Evolutionary conservation across 2,888 invertebrate genomes (phyloP).

Genomic region (Andrena praecox): DNA sequence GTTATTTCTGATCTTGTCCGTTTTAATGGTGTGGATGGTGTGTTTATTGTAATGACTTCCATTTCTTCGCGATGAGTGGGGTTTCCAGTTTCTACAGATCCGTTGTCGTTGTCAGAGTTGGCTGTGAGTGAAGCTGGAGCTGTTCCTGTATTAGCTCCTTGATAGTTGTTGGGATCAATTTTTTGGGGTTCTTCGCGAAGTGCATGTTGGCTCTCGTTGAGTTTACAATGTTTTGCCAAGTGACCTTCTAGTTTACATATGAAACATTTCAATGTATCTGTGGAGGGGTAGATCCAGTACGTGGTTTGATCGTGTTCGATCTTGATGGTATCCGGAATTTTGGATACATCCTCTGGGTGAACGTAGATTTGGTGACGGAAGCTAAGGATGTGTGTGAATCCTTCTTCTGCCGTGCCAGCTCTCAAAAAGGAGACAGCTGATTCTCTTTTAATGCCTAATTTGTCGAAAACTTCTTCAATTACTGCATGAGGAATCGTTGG

Average conservation of each 20-base stretch:
- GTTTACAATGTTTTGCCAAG: background rate
- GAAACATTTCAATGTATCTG: conserved; percentile 9
- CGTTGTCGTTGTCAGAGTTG: background rate
- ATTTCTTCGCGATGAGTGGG: background rate
- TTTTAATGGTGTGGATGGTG: background rate
- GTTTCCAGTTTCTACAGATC: background rate
- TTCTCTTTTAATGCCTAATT: conserved; percentile 52
- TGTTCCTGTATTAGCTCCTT: background rate
- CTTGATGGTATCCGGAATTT: background rate
- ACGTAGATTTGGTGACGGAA: background rate
- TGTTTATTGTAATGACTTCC: background rate
- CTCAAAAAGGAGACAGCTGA: conserved; percentile 64
- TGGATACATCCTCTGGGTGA: background rate
- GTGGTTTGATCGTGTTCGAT: background rate
- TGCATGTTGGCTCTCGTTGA: background rate
- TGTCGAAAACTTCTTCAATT: conserved; percentile 40
- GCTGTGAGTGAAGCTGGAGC: background rate
- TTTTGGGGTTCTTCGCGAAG: background rate
- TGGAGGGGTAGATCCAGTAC: conserved; percentile 5
- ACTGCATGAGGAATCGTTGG: conserved; percentile 38
- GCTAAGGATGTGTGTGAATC: background rate
- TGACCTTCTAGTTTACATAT: conserved; percentile 6
- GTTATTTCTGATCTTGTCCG: background rate
- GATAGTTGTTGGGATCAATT: background rate
- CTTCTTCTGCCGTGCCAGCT: conserved; percentile 29